Evolutionary conservation across 2,113 vertebrate species (phyloP).

Genomic region (Vidua chalybeata): DNA sequence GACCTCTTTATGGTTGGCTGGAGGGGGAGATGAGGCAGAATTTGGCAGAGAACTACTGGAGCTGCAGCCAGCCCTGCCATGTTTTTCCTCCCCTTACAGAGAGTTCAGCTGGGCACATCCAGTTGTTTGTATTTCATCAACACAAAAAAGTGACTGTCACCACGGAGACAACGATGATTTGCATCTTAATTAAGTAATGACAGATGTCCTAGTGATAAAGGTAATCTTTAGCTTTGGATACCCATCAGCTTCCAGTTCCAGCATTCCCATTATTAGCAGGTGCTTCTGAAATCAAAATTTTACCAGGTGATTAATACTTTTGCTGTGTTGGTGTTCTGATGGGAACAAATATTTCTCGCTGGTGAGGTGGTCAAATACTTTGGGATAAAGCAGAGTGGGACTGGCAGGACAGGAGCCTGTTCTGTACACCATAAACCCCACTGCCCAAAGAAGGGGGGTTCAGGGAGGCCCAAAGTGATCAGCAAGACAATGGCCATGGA

Average conservation of each 20-base stretch:
- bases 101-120: not conserved
- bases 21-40: not conserved
- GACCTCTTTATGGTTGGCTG: not conserved
- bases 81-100: not conserved
- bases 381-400: not conserved
- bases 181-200: conserved; percentile 47
- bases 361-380: not conserved
- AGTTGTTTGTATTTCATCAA: not conserved
- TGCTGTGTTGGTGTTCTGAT: not conserved
- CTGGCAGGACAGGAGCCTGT: not conserved
- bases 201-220: conserved; percentile 29
- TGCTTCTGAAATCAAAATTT: not conserved
- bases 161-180: conserved; percentile 37
- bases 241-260: not conserved
- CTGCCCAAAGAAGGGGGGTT: fast-evolving
- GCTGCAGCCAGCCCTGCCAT: not conserved
- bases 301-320: not conserved
- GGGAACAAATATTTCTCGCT: not conserved
- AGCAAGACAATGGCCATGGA: not conserved
- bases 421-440: not conserved
- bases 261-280: not conserved
- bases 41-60: not conserved
- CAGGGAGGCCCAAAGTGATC: not conserved
- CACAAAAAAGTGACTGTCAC: not conserved
- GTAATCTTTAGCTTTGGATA: not conserved